Evolutionary conservation across 2,797 vertebrate genomes (phyloP), one percentile per base, ranked within the genome.

Genomic region (Ispidina lecontei): DNA sequence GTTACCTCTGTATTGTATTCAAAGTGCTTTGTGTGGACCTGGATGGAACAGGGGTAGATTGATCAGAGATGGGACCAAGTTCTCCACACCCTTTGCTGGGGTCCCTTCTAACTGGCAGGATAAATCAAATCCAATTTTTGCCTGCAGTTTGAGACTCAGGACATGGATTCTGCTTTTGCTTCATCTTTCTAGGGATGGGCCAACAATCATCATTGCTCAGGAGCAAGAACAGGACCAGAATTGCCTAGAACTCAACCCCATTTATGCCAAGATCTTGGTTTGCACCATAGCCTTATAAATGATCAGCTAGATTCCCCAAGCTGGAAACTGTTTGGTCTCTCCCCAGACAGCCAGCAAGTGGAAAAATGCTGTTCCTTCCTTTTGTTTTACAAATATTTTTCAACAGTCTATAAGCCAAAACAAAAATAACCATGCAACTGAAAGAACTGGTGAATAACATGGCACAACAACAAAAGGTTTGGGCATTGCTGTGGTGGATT

Each of bases 301-400:
- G 22, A 82, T 10, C 75, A 69, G 43, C 64, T 60, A 47, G 54
- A 76, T 89, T 22, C 68, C 69, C 31, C 13, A 22, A 47, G 74
- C 77, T 91, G 68, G 83, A 76, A 88, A 41, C 26, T 28, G 51
- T 91, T 83, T 19, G 37, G 91, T 84, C 78, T 72, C 84, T 68
- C 89, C 78, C 77, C 85, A 93, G 81, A 76, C 71, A 80, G 94
- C 25, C 59, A 19, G 92, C 78, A 93, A 89, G 22, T 26, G 84
- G 86, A 51, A 72, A 94, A 91, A 51, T 9, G 2, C 33, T 51
- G 81, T 47, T 91, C 95, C 91, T 89, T 75, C 41, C 81, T 87
- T 96, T 93, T 93, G 88, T 87, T 90, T 59, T 31, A 72, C 55
- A 56, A 89, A n/a, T 85, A 83, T 69, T 94, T 91, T 71, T 37